phyloP scores from a whole-genome alignment of 2,797 vertebrate species.

The Diplodus sargus region DNA sequence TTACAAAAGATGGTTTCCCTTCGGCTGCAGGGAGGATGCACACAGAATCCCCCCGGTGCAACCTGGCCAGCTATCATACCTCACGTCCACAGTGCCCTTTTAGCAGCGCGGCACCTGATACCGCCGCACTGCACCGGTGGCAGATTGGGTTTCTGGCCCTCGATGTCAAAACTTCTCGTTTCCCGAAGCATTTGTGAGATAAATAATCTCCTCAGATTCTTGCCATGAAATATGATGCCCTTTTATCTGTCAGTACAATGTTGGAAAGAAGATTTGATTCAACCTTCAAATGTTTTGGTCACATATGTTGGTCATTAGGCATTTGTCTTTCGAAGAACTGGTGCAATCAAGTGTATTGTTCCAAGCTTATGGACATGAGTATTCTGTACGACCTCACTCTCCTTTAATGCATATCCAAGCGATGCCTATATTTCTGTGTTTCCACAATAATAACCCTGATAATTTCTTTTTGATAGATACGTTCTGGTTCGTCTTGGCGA shows the following conservation, averaged over 20 bases:
- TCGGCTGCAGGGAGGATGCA: constrained; percentile 70
- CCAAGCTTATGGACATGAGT: not conserved
- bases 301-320: constrained; percentile 52
- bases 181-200: constrained; percentile 72
- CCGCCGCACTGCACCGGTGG: constrained; percentile 23
- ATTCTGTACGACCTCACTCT: constrained; percentile 18
- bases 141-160: constrained; percentile 68
- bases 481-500: constrained; percentile 37
- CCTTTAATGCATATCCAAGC: constrained; percentile 7
- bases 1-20: constrained; percentile 78
- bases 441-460: constrained; percentile 36
- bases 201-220: constrained; percentile 65
- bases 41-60: constrained; percentile 56
- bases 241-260: constrained; percentile 37
- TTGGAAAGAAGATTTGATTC: constrained; percentile 51
- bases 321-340: constrained; percentile 38
- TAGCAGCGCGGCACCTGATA: constrained; percentile 56
- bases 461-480: constrained; percentile 55
- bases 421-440: constrained; percentile 6
- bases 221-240: constrained; percentile 54
- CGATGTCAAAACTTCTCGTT: constrained; percentile 63
- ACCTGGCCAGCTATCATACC: constrained; percentile 43
- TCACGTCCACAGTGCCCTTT: constrained; percentile 66
- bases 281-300: constrained; percentile 55
- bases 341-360: constrained; percentile 26